Evolutionary conservation across 1,140 invertebrate genomes (phyloP).

Genomic region (Heliconius nattereri): DNA sequence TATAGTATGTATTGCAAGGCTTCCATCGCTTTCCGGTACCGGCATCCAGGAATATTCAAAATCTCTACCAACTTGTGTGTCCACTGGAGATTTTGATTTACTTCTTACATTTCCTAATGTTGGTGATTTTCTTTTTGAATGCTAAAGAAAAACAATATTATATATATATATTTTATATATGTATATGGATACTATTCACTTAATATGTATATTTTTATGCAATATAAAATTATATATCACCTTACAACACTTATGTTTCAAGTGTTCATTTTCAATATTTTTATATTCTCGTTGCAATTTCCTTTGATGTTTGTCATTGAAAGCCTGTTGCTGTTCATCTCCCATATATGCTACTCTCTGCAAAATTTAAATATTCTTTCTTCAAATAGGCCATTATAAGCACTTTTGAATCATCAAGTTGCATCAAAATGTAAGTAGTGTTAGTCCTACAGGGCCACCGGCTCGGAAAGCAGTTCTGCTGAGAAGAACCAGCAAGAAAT

Average conservation of each 20-base stretch:
- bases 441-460: no score
- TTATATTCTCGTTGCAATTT: slow-evolving; percentile 66
- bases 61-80: slow-evolving; percentile 40
- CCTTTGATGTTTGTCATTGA: slow-evolving; percentile 56
- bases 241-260: slow-evolving; percentile 50
- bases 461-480: no score
- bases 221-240: slow-evolving; percentile 42
- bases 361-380: slow-evolving; percentile 33
- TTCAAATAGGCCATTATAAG: no score
- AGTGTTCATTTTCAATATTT: slow-evolving; percentile 62
- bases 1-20: slow-evolving; percentile 63
- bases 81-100: slow-evolving; percentile 54
- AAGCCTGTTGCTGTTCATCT: slow-evolving; percentile 53
- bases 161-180: no score
- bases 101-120: slow-evolving; percentile 35
- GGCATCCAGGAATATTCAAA: slow-evolving; percentile 76
- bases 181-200: not conserved
- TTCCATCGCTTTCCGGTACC: slow-evolving; percentile 65
- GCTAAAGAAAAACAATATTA: slow-evolving; percentile 35
- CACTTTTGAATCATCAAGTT: no score
- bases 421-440: no score
- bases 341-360: slow-evolving; percentile 64
- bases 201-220: not conserved
- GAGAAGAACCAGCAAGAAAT: no score
- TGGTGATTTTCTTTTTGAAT: slow-evolving; percentile 40